Evolutionary conservation across 2,797 vertebrate genomes (phyloP), one percentile per base, ranked within the genome.

Genomic region (Myotis planiceps): DNA sequence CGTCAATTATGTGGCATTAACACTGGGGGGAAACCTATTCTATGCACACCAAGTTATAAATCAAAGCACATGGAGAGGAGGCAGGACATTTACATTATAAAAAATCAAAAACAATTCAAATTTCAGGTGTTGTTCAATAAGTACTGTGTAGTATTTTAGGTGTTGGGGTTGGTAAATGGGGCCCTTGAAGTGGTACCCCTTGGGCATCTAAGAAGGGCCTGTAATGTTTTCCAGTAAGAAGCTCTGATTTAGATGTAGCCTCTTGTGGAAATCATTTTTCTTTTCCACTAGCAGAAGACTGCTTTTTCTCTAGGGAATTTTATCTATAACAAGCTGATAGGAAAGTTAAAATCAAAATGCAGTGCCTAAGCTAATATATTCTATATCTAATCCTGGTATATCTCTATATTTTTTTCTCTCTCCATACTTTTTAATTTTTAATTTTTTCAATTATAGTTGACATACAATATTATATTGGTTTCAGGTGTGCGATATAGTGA

Each of bases 81-180:
- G 85, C 2, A 86, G 82, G 69, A 23, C 9, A 82, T 92, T 88
- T 85, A 53, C 18, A 55, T 60, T 84, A 69, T 74, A 25, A 63
- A 76, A 83, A 91, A 78, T 65, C 8, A 51, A 47, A 80, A 86
- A 23, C 19, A 51, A 79, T 74, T 96, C 69, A 82, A 86, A 75
- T 85, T 86, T 79, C 34, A 91, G 34, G 25, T 29, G 32, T 71
- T 60, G 9, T 32, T 58, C 81, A 82, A 2, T 49, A 91, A 89
- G 8, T 51, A 66, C 14, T 37, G 1, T 21, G 4, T 78, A 85
- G 51, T 76, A 13, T 88, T 85, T 65, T 32, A 60, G 63, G 49
- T 19, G 3, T 23, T 76, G 27, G 5, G 6, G 32, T 68, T 13
- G 0, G 0, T 16, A 45, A 68, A 7, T 14, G 1, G 6, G 8